A percentile compares a stretch with the other conserved stretches of the same genome.
Evolutionary conservation across 2,797 vertebrate genomes (phyloP).

Genomic region (Synaphobranchus kaupii): DNA sequence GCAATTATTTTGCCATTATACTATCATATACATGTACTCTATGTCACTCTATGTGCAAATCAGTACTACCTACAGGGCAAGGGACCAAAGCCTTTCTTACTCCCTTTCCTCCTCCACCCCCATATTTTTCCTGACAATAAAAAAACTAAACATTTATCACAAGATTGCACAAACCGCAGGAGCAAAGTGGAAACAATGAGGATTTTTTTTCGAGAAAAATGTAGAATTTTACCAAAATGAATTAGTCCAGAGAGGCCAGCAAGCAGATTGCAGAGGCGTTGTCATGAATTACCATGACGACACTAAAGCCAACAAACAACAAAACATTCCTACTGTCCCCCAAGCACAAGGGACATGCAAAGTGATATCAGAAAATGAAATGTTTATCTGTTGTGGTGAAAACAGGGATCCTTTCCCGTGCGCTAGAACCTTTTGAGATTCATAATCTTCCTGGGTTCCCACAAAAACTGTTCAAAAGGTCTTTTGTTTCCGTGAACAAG

Average conservation of each 20-base stretch:
- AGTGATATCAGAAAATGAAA: constrained; percentile 12
- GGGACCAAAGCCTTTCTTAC: background rate
- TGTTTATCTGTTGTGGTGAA: constrained; percentile 19
- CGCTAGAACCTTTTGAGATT: background rate
- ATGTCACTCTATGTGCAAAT: background rate
- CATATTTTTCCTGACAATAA: constrained; percentile 38
- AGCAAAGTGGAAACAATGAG: background rate
- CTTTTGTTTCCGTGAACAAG: background rate
- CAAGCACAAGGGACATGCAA: background rate
- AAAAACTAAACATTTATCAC: constrained; percentile 11
- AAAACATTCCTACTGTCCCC: constrained; percentile 41
- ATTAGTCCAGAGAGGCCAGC: constrained; percentile 20
- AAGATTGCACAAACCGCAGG: background rate
- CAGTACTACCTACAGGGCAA: background rate
- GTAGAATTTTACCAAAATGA: background rate
- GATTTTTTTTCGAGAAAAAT: background rate
- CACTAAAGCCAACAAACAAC: constrained; percentile 40
- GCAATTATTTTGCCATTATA: background rate
- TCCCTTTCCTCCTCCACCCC: background rate
- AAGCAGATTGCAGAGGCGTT: constrained; percentile 24
- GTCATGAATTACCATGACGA: constrained; percentile 40
- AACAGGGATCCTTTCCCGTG: background rate
- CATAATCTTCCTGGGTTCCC: background rate
- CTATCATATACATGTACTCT: background rate
- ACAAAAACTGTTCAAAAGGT: constrained; percentile 14